Percentiles rank a stretch among this genome's conserved stretches.
These are phyloP conservation scores for Melanotaenia nigrans DNA, from an alignment of 2,797 vertebrate genomes.

Conservation along the genomic window DNA sequence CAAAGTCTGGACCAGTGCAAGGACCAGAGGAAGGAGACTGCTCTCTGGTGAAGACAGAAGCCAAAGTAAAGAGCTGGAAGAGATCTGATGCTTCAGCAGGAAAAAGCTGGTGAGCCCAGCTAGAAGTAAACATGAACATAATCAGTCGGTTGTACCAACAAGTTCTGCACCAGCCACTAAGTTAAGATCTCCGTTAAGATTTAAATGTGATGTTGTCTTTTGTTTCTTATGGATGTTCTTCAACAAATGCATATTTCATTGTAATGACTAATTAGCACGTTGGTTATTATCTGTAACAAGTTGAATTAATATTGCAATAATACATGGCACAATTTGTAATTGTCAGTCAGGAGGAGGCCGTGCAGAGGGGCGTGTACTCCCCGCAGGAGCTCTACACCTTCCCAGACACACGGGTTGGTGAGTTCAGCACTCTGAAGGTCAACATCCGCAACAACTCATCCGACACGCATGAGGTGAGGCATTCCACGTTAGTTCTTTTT, in stretches of 20 bases:
- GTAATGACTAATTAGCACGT: neutral
- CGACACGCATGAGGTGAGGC: constrained; percentile 85
- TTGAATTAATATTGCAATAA: neutral
- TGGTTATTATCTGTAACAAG: neutral
- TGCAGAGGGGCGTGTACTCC: constrained; percentile 84
- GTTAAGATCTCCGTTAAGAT: neutral
- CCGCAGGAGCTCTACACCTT: constrained; percentile 89
- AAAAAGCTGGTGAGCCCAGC: constrained; percentile 75
- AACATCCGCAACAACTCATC: constrained; percentile 92
- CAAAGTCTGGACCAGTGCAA: constrained; percentile 56
- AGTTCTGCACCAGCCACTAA: neutral
- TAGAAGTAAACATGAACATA: neutral
- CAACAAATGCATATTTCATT: neutral
- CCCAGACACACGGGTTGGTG: constrained; percentile 84
- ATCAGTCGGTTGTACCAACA: too few species aligned
- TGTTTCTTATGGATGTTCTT: neutral
- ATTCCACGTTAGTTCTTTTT: neutral
- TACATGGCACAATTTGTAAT: constrained; percentile 19
- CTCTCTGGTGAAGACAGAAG: constrained; percentile 80
- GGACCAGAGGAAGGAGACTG: constrained; percentile 71
- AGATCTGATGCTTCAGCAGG: constrained; percentile 67
- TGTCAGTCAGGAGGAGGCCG: constrained; percentile 79
- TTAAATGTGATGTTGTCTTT: neutral
- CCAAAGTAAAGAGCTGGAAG: constrained; percentile 72
- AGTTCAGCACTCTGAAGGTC: constrained; percentile 89